These are phyloP conservation scores for Paguma larvata DNA, from an alignment of 2,797 vertebrate species.

Conservation along the genomic window DNA sequence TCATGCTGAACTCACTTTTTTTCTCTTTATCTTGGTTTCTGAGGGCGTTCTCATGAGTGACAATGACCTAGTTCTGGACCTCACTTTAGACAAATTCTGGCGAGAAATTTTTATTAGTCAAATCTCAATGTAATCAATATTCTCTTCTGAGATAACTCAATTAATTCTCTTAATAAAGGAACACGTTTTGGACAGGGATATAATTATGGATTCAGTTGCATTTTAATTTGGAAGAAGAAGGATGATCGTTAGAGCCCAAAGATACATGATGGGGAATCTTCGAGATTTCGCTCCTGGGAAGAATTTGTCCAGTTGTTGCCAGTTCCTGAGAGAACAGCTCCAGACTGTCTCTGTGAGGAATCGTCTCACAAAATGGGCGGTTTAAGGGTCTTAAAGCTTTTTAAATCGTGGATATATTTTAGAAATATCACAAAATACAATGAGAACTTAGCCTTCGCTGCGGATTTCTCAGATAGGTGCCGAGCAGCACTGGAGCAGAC, in stretches of 20 bases:
- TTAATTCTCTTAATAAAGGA: constrained; percentile 58
- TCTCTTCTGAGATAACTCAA: constrained; percentile 62
- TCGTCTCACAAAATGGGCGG: background rate
- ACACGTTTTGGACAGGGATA: background rate
- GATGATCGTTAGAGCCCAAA: background rate
- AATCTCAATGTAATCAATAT: constrained; percentile 50
- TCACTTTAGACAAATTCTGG: constrained; percentile 24
- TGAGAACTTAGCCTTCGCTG: background rate
- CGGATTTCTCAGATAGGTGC: background rate
- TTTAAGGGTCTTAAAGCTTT: background rate
- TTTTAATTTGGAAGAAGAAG: constrained; percentile 55
- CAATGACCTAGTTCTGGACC: constrained; percentile 32
- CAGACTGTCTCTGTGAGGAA: background rate
- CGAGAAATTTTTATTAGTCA: constrained; percentile 58
- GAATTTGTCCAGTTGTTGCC: background rate
- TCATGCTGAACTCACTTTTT: background rate
- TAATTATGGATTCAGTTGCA: constrained; percentile 49
- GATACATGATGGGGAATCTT: background rate
- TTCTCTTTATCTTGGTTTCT: background rate
- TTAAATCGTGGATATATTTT: background rate
- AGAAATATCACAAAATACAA: constrained; percentile 24
- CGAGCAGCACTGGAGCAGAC: background rate
- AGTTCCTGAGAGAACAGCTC: background rate
- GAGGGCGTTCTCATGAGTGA: background rate
- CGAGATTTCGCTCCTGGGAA: background rate